Conservation (phyloP, 1,140 invertebrate species). For the Drosophila saltans region DNA sequence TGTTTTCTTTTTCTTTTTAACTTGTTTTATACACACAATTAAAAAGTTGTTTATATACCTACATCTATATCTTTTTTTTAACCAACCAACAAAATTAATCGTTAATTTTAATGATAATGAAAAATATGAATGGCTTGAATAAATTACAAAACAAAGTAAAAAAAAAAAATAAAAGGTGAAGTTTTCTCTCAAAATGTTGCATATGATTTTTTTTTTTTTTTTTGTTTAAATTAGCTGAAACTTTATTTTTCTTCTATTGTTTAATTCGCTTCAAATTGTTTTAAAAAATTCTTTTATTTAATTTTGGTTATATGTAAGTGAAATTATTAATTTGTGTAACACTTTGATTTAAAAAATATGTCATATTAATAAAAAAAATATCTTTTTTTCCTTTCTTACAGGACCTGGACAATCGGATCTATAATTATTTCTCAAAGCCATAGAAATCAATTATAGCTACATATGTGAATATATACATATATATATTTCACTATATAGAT, state of each 20-base stretch:
- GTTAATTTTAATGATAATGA: constrained; percentile 65
- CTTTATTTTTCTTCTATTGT: constrained; percentile 40
- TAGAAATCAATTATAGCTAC: constrained; percentile 83
- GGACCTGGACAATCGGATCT: constrained; percentile 83
- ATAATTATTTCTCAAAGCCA: constrained; percentile 83
- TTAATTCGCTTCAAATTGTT: constrained; percentile 51
- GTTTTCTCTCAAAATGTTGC: constrained; percentile 76
- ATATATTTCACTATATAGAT: constrained; percentile 42
- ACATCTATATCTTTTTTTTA: constrained; percentile 48
- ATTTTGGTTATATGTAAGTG: constrained; percentile 47
- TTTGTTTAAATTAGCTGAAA: constrained; percentile 42
- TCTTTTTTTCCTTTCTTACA: constrained; percentile 62
- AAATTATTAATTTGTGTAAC: constrained; percentile 59
- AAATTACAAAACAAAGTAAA: constrained; percentile 41
- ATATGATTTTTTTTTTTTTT: constrained; percentile 53
- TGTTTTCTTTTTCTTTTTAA: constrained; percentile 74
- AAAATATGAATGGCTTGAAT: constrained; percentile 71
- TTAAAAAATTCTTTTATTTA: constrained; percentile 33
- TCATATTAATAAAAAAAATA: constrained; percentile 27
- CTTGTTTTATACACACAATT: constrained; percentile 71
- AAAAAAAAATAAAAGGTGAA: constrained; percentile 70
- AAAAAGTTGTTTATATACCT: constrained; percentile 46
- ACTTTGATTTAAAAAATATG: constrained; percentile 34
- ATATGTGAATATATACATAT: constrained; percentile 33
- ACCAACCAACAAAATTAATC: constrained; percentile 70